Evolutionary conservation across 2,888 invertebrate genomes (phyloP).

Genomic region (Perdita meconis): DNA sequence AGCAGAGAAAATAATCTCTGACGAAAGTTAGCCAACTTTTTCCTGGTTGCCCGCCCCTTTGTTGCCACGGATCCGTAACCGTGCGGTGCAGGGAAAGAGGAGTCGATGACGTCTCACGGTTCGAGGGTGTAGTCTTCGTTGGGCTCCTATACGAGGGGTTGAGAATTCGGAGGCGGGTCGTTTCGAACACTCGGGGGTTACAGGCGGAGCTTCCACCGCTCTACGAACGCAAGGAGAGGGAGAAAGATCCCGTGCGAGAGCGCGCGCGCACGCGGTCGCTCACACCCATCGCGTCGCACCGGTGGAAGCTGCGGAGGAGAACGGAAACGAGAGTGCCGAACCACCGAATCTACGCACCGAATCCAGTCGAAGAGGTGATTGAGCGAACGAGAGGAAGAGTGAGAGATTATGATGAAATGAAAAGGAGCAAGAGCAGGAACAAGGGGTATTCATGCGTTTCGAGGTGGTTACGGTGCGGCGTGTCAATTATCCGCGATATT

Average conservation of each 20-base stretch:
- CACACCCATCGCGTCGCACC: constrained; percentile 45
- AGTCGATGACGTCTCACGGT: constrained; percentile 51
- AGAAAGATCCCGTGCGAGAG: constrained; percentile 27
- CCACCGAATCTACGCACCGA: not conserved
- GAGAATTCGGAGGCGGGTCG: constrained; percentile 76
- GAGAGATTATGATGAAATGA: constrained; percentile 9
- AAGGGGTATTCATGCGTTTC: not conserved
- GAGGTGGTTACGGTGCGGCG: too few relatives aligned
- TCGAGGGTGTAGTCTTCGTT: constrained; percentile 67
- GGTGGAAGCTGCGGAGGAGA: constrained; percentile 18
- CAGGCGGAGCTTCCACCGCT: constrained; percentile 77
- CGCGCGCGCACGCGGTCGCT: constrained; percentile 25
- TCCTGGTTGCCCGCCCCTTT: constrained; percentile 23
- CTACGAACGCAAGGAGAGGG: constrained; percentile 44
- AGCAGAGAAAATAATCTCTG: constrained; percentile 80
- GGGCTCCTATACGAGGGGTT: constrained; percentile 74
- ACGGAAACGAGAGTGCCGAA: not conserved
- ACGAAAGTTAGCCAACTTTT: constrained; percentile 81
- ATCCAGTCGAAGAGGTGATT: not conserved
- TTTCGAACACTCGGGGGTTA: constrained; percentile 69
- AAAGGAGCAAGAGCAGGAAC: not conserved
- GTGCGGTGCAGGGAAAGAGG: constrained; percentile 25
- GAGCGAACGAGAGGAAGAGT: not conserved
- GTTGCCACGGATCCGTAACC: constrained; percentile 39
- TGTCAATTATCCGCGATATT: too few relatives aligned